phyloP scores from a whole-genome alignment of 2,113 vertebrate species.

The Pao palembangensis region DNA sequence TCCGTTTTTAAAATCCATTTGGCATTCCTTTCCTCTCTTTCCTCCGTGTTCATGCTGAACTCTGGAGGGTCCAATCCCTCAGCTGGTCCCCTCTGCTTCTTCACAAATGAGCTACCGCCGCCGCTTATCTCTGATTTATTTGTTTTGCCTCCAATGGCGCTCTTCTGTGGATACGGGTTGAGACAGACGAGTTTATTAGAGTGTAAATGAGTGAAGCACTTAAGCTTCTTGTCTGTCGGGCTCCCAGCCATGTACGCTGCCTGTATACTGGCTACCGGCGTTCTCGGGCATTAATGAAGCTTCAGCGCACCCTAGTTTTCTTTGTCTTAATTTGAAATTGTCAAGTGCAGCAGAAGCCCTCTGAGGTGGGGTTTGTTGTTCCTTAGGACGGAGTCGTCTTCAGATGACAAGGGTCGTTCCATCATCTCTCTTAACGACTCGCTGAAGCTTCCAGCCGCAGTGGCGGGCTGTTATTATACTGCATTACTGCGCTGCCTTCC shows the following conservation, averaged over 20 bases:
- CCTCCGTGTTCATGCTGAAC: constrained; percentile 1
- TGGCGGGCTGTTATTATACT: too few relatives aligned
- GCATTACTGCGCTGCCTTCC: too few relatives aligned
- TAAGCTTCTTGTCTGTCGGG: constrained; percentile 55
- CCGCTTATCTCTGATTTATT: constrained; percentile 45
- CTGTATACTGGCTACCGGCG: constrained; percentile 13
- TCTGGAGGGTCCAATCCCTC: constrained; percentile 21
- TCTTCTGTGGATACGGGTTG: constrained; percentile 45
- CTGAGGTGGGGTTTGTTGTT: constrained; percentile 20
- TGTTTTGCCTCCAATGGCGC: constrained; percentile 51
- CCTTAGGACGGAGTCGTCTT: constrained; percentile 20
- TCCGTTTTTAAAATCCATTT: constrained; percentile 4
- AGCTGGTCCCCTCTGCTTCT: constrained; percentile 11
- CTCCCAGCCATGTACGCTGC: constrained; percentile 46
- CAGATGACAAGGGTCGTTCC: constrained; percentile 19
- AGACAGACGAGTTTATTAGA: constrained; percentile 64
- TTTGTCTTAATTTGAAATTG: constrained; percentile 36
- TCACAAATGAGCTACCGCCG: constrained; percentile 16
- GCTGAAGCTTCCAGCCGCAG: background rate
- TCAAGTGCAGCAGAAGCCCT: constrained; percentile 5
- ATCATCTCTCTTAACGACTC: constrained; percentile 3
- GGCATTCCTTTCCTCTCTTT: background rate
- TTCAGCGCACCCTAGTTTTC: constrained; percentile 37
- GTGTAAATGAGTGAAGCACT: constrained; percentile 56
- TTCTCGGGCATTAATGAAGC: constrained; percentile 52